Percentiles rank a stretch among this genome's conserved stretches.
Conservation (phyloP, 1,140 invertebrate species). For the Drosophila sproati region DNA sequence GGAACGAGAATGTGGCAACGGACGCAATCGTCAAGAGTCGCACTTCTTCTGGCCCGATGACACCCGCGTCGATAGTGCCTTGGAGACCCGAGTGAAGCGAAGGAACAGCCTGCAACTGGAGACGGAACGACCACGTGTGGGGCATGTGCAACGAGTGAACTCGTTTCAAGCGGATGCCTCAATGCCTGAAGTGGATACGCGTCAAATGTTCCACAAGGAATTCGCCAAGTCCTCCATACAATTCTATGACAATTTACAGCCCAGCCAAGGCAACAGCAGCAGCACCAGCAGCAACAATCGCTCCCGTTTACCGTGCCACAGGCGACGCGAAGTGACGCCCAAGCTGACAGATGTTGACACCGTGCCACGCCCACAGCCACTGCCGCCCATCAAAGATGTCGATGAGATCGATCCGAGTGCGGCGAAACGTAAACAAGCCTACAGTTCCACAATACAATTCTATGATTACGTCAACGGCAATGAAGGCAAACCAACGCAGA, state of each 20-base stretch:
- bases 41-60: constrained; percentile 83
- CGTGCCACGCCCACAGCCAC: constrained; percentile 4
- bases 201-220: constrained; percentile 76
- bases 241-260: constrained; percentile 76
- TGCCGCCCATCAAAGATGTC: constrained; percentile 14
- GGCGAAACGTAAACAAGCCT: constrained; percentile 66
- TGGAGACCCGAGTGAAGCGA: constrained; percentile 64
- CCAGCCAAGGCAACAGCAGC: constrained; percentile 17
- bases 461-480: constrained; percentile 69
- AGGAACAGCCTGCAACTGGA: constrained; percentile 68
- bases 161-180: constrained; percentile 1
- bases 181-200: constrained; percentile 60
- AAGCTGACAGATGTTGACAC: constrained; percentile 65
- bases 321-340: constrained; percentile 59
- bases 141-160: constrained; percentile 7
- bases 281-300: constrained; percentile 9
- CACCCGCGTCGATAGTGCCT: constrained; percentile 58
- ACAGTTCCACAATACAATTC: constrained; percentile 77
- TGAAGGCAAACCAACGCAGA: constrained; percentile 59
- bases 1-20: constrained; percentile 51
- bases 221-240: constrained; percentile 80
- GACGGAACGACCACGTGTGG: constrained; percentile 11
- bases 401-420: constrained; percentile 34
- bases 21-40: constrained; percentile 70
- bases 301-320: constrained; percentile 13